Conservation (phyloP, 2,113 vertebrate genomes). For the Gavialis gangeticus region DNA sequence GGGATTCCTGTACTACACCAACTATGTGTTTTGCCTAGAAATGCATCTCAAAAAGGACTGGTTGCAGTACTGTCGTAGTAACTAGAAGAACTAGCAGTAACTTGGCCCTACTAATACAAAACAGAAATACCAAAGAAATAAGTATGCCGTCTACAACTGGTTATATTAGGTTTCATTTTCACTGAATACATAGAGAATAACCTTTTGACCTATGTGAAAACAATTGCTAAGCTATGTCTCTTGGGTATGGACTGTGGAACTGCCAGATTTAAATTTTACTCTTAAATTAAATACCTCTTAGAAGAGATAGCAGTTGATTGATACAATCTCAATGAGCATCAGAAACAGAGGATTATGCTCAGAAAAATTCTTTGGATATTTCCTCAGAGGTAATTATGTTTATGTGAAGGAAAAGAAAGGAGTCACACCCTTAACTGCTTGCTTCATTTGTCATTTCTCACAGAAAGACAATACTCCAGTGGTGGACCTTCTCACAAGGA, state of each 20-base stretch:
- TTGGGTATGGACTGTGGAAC: not conserved
- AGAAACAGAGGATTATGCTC: not conserved
- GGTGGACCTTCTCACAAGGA: not conserved
- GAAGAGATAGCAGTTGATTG: constrained; percentile 12
- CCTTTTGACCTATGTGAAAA: not conserved
- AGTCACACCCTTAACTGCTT: not conserved
- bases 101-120: not conserved
- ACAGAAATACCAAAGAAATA: not conserved
- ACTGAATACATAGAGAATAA: not conserved
- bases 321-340: constrained; percentile 8
- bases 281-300: constrained; percentile 3
- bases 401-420: not conserved
- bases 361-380: constrained; percentile 25
- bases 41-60: not conserved
- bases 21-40: not conserved
- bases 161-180: not conserved
- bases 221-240: constrained; percentile 9
- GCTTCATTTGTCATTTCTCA: constrained; percentile 3
- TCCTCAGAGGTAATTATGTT: not conserved
- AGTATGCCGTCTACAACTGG: not conserved
- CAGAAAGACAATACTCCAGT: not conserved
- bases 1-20: not conserved
- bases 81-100: not conserved
- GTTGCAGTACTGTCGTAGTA: not conserved
- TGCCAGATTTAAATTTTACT: constrained; percentile 11